A percentile compares a stretch with the other conserved stretches of the same genome.
These are phyloP conservation scores for Orchestes rusci DNA, from an alignment of 2,888 invertebrate species.

Conservation along the genomic window DNA sequence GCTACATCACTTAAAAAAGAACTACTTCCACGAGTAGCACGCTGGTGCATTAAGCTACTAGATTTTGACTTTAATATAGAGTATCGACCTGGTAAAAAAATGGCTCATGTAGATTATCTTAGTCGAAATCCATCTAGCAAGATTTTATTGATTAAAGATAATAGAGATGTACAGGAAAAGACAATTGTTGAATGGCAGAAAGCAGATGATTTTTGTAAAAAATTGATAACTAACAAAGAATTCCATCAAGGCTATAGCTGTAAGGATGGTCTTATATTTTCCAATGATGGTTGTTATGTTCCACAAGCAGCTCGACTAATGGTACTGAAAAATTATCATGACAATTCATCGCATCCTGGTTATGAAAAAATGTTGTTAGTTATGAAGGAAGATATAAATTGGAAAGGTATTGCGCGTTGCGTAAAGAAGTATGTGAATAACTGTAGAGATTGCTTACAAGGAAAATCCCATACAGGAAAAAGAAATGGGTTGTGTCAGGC, in stretches of 20 bases:
- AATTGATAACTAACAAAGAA: not conserved
- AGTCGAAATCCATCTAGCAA: slow-evolving; percentile 2
- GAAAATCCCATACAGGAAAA: not conserved
- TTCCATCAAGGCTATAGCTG: not conserved
- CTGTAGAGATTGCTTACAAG: not conserved
- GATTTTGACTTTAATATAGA: slow-evolving; percentile 18
- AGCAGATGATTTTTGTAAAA: not conserved
- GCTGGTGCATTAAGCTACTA: slow-evolving; percentile 12
- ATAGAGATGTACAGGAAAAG: not conserved
- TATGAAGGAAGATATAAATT: slow-evolving; percentile 4
- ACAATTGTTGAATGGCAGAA: not conserved
- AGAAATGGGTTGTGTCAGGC: slow-evolving; percentile 1
- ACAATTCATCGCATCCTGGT: slow-evolving; percentile 4
- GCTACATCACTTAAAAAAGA: slow-evolving; percentile 14
- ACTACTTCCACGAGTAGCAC: slow-evolving; percentile 8
- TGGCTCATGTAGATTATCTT: slow-evolving; percentile 11
- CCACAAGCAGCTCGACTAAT: not conserved
- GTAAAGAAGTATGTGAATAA: not conserved
- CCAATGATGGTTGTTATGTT: not conserved
- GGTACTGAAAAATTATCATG: slow-evolving; percentile 2
- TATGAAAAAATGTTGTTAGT: slow-evolving; percentile 3
- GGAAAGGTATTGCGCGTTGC: not conserved
- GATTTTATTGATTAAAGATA: not conserved
- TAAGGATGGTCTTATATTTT: not conserved
- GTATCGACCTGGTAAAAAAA: slow-evolving; percentile 16